These are phyloP conservation scores for Ametastegia equiseti DNA, from an alignment of 2,888 invertebrate species.

Conservation along the genomic window DNA sequence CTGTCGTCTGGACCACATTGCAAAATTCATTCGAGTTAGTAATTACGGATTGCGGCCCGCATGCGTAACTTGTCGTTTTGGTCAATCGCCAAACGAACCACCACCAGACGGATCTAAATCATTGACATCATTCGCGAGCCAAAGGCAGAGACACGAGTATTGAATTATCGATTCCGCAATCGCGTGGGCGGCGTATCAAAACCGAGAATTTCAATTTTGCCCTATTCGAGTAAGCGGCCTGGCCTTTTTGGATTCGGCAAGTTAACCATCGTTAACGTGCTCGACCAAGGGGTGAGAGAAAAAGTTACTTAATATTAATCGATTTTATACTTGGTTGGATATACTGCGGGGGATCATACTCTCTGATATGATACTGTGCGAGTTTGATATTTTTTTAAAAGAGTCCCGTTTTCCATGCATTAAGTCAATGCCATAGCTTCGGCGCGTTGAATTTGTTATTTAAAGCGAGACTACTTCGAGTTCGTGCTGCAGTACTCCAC, in stretches of 20 bases:
- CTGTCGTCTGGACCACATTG: background rate
- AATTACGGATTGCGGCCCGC: constrained; percentile 35
- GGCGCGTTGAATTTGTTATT: constrained; percentile 33
- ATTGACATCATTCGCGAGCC: background rate
- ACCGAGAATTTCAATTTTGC: background rate
- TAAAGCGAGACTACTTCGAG: constrained; percentile 33
- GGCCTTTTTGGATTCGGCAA: background rate
- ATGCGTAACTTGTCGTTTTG: constrained; percentile 37
- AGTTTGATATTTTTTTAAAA: constrained; percentile 13
- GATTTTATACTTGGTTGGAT: constrained; percentile 30
- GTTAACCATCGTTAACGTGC: constrained; percentile 24
- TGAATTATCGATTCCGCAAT: too few relatives aligned
- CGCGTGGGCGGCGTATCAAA: too few relatives aligned
- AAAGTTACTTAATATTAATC: constrained; percentile 31
- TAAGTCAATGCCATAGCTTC: constrained; percentile 20
- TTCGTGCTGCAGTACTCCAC: constrained; percentile 22
- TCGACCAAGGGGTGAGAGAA: background rate
- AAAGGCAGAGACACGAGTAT: background rate
- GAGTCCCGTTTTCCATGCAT: constrained; percentile 31
- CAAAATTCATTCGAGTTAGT: constrained; percentile 25
- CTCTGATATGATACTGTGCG: background rate
- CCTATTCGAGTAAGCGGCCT: background rate
- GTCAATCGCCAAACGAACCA: constrained; percentile 39
- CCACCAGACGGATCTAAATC: constrained; percentile 30
- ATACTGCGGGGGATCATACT: constrained; percentile 30